phyloP scores from a whole-genome alignment of 2,797 vertebrate species.

The Microchirus variegatus region DNA sequence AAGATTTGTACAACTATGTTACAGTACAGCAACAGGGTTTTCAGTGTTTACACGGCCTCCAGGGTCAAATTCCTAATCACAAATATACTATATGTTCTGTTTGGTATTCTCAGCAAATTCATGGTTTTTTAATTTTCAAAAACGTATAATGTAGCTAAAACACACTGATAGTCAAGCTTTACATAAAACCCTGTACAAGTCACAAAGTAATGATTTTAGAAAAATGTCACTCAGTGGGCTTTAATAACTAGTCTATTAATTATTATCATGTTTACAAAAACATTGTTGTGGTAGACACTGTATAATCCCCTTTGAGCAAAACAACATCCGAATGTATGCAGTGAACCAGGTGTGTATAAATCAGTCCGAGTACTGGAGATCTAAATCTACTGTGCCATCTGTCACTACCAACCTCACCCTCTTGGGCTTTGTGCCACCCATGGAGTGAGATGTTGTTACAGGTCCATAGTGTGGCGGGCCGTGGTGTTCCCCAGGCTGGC shows the following conservation, averaged over 20 bases:
- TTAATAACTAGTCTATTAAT: conserved; percentile 33
- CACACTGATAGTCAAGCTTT: conserved; percentile 20
- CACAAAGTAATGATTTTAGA: conserved; percentile 40
- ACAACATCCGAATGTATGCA: conserved; percentile 12
- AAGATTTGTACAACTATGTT: conserved; percentile 63
- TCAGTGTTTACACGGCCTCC: conserved; percentile 31
- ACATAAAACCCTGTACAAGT: conserved; percentile 63
- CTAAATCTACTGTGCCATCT: conserved; percentile 90
- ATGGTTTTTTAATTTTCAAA: conserved; percentile 20
- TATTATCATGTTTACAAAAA: conserved; percentile 61
- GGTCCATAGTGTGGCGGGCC: conserved; percentile 70
- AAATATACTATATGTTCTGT: conserved; percentile 56
- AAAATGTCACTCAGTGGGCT: conserved; percentile 44
- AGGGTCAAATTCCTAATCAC: conserved; percentile 47
- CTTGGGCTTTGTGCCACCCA: conserved; percentile 84
- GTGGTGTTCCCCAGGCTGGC: conserved; percentile 73
- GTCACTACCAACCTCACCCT: conserved; percentile 91
- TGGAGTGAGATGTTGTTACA: conserved; percentile 73
- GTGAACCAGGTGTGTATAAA: conserved; percentile 8
- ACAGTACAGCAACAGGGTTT: conserved; percentile 60
- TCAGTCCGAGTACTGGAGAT: conserved; percentile 87
- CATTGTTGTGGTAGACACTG: conserved; percentile 23
- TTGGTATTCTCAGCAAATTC: conserved; percentile 56
- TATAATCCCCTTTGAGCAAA: conserved; percentile 15
- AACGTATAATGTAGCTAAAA: conserved; percentile 61